Evolutionary conservation across 2,113 vertebrate species (phyloP), one percentile per base, ranked within the genome.

Genomic region (Cryptotis parvus): DNA sequence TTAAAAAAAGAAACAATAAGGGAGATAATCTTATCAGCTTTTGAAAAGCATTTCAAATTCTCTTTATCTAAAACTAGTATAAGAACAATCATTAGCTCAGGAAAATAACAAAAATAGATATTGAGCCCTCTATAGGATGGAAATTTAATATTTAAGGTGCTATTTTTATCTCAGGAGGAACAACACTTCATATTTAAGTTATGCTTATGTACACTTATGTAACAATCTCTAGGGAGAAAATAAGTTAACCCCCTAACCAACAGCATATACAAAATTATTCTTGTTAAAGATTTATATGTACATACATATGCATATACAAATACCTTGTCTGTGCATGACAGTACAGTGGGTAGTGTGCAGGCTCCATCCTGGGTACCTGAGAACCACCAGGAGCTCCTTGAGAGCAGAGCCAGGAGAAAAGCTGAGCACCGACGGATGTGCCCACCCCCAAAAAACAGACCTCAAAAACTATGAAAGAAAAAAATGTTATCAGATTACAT

Each of bases 151-250:
- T 55, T 55, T 55, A 55, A 66, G 33, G 3, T 33, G 15, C 49
- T 78, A 84, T 41, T 89, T n/a, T 89, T 77, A 88, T 65, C 76
- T 92, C 72, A 61, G 18, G 61, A 33, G 39, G 11, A 89, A 78
- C 77, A 29, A 58, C 8, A 77, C 9, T 77, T 77, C 49, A 63
- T n/a, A 77, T 31, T 70, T 63, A 88, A 83, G 39, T 83, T n/a
- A 92, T 72, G 29, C 49, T 68, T 66, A 65, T n/a, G n/a, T n/a
- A n/a, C n/a, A n/a, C n/a, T n/a, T n/a, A n/a, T n/a, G n/a, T n/a
- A n/a, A n/a, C n/a, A n/a, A n/a, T n/a, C n/a, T n/a, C n/a, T 26
- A 16, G 1, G 78, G 45, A 83, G 27, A 81, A 92, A 81, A 27
- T 41, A 83, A 33, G 10, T 61, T 70, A 88, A 88, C 10, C 24